Percentiles rank a stretch among this genome's conserved stretches.
phyloP scores from a whole-genome alignment of 64 coral and sea anemone genomes.

The Cladopsammia gracilis region DNA sequence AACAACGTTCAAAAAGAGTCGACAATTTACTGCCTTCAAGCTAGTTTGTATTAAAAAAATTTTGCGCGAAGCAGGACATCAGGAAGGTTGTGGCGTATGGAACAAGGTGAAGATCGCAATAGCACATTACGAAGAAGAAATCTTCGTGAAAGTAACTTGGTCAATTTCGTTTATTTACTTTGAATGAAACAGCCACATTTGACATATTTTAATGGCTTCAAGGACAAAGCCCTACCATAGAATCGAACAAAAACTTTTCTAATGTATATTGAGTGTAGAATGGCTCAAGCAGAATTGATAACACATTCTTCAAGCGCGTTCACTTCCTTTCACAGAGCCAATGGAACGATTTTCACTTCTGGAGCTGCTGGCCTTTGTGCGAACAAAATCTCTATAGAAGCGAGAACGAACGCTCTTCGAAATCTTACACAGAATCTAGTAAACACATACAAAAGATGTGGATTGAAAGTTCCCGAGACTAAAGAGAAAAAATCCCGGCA shows the following conservation, averaged over 20 bases:
- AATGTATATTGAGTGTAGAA: constrained; percentile 53
- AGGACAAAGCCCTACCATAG: constrained; percentile 48
- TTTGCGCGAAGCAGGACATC: constrained; percentile 5
- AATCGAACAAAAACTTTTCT: constrained; percentile 40
- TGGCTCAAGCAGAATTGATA: constrained; percentile 96
- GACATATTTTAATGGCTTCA: constrained; percentile 72
- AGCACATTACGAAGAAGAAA: constrained; percentile 34
- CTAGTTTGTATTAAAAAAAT: constrained; percentile 12
- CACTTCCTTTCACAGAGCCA: constrained; percentile 76
- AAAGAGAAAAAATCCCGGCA: constrained; percentile 63
- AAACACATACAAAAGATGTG: constrained; percentile 92
- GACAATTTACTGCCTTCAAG: background rate
- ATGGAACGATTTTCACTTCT: constrained; percentile 31
- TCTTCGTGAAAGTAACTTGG: constrained; percentile 27
- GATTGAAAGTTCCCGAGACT: constrained; percentile 75
- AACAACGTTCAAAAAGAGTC: constrained; percentile 1
- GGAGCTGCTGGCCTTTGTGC: constrained; percentile 9
- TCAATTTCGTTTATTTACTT: constrained; percentile 34
- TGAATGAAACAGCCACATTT: constrained; percentile 14
- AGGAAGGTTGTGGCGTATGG: constrained; percentile 24
- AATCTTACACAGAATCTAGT: constrained; percentile 85
- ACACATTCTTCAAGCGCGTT: constrained; percentile 94
- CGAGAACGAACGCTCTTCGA: constrained; percentile 65
- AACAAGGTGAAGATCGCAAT: constrained; percentile 7
- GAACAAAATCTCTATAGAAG: constrained; percentile 76